These are phyloP conservation scores for Antitype chi DNA, from an alignment of 2,888 invertebrate species.

Conservation along the genomic window DNA sequence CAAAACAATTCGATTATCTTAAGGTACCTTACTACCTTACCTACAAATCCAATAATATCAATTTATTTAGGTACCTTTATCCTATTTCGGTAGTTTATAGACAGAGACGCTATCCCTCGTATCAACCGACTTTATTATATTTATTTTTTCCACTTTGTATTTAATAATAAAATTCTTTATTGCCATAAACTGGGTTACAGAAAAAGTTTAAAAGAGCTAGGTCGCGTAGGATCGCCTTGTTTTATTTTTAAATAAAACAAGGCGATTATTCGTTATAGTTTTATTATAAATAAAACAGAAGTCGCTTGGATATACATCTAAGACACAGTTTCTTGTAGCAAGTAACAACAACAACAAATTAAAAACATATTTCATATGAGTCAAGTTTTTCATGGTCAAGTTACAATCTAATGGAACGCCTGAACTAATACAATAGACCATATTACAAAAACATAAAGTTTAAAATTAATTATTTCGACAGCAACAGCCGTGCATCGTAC, in stretches of 20 bases:
- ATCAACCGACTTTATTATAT: not conserved
- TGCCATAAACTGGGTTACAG: too few relatives aligned
- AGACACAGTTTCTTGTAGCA: not conserved
- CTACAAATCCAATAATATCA: not conserved
- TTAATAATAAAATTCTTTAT: too few relatives aligned
- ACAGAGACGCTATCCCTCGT: not conserved
- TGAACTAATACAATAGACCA: slow-evolving; percentile 8
- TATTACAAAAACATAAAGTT: slow-evolving; percentile 21
- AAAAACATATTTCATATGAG: not conserved
- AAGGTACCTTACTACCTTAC: slow-evolving; percentile 4
- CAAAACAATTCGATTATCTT: not conserved
- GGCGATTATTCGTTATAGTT: not conserved
- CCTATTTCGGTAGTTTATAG: not conserved
- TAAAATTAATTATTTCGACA: slow-evolving; percentile 17
- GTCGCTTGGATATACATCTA: too few relatives aligned
- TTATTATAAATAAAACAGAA: too few relatives aligned
- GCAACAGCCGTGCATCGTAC: not conserved
- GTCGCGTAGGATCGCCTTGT: too few relatives aligned
- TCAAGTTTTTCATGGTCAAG: slow-evolving; percentile 1
- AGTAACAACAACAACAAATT: too few relatives aligned
- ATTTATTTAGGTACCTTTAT: slow-evolving; percentile 4
- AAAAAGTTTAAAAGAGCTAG: too few relatives aligned
- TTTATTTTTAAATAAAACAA: too few relatives aligned
- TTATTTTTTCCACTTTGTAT: too few relatives aligned
- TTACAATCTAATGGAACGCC: not conserved